These are phyloP conservation scores for Drosophila infuscata DNA, from an alignment of 2,888 invertebrate species.

Conservation along the genomic window DNA sequence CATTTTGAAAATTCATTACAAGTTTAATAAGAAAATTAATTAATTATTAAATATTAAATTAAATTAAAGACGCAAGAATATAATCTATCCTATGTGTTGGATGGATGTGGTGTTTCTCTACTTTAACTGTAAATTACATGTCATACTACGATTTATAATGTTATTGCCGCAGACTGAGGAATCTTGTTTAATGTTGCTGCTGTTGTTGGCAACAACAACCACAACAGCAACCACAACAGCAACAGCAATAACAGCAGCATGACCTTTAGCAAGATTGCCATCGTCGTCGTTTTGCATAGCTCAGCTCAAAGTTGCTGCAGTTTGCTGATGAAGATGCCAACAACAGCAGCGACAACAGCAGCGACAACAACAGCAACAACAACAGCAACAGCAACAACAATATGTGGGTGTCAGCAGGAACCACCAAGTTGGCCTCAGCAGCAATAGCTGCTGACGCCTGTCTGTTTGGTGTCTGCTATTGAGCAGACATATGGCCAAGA, in stretches of 20 bases:
- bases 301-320: constrained; percentile 5
- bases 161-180: too few relatives aligned
- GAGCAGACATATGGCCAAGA: constrained; percentile 78
- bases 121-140: constrained; percentile 29
- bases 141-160: background rate
- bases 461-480: constrained; percentile 47
- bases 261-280: too few relatives aligned
- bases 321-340: constrained; percentile 10
- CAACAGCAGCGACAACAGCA: constrained; percentile 13
- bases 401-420: constrained; percentile 56
- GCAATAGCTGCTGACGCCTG: constrained; percentile 22
- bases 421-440: constrained; percentile 26
- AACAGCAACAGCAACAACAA: constrained; percentile 30
- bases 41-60: background rate
- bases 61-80: background rate
- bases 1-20: background rate
- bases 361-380: constrained; percentile 25
- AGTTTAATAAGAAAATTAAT: background rate
- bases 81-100: background rate
- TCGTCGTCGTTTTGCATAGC: constrained; percentile 21
- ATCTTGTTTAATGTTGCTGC: too few relatives aligned
- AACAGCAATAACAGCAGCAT: too few relatives aligned
- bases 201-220: too few relatives aligned
- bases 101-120: background rate
- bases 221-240: too few relatives aligned